A percentile compares a stretch with the other conserved stretches of the same genome.
Conservation (phyloP, 2,888 invertebrate species). For the Eledona agricola region DNA sequence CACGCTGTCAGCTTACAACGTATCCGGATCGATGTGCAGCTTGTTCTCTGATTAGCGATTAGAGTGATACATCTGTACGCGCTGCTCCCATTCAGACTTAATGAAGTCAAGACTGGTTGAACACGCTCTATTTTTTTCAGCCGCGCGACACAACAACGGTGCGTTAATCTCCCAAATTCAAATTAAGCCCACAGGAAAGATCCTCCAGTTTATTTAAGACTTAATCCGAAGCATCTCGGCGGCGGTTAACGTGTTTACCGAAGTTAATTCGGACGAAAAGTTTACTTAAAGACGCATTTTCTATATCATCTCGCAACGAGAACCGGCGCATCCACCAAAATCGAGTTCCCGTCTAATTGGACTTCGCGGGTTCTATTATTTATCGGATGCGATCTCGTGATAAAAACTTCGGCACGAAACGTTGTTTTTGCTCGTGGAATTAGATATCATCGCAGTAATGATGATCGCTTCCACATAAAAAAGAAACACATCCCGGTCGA, state of each 20-base stretch:
- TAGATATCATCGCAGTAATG: conserved; percentile 9
- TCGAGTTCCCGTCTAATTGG: conserved; percentile 1
- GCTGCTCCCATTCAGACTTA: too few species aligned
- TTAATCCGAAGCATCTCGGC: conserved; percentile 20
- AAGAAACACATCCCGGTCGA: neutral
- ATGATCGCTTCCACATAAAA: conserved; percentile 3
- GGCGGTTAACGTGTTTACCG: conserved; percentile 20
- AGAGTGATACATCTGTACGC: too few species aligned
- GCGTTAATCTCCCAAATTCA: conserved; percentile 46
- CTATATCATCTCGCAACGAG: neutral
- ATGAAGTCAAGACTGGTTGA: too few species aligned
- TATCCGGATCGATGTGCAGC: conserved; percentile 8
- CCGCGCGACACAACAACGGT: conserved; percentile 24
- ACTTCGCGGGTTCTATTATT: conserved; percentile 4
- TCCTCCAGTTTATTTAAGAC: conserved; percentile 23
- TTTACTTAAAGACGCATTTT: conserved; percentile 1
- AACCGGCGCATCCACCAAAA: conserved; percentile 23
- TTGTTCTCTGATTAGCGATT: too few species aligned
- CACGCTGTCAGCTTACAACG: conserved; percentile 10
- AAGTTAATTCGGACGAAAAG: conserved; percentile 29
- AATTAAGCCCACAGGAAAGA: conserved; percentile 42
- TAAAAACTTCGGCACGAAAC: conserved; percentile 7
- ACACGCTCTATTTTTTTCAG: too few species aligned
- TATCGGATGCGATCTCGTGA: conserved; percentile 11
- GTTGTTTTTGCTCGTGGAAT: conserved; percentile 1